Evolutionary conservation across 2,888 invertebrate species (phyloP), one percentile per base, ranked within the genome.

Genomic region (Timema podura): DNA sequence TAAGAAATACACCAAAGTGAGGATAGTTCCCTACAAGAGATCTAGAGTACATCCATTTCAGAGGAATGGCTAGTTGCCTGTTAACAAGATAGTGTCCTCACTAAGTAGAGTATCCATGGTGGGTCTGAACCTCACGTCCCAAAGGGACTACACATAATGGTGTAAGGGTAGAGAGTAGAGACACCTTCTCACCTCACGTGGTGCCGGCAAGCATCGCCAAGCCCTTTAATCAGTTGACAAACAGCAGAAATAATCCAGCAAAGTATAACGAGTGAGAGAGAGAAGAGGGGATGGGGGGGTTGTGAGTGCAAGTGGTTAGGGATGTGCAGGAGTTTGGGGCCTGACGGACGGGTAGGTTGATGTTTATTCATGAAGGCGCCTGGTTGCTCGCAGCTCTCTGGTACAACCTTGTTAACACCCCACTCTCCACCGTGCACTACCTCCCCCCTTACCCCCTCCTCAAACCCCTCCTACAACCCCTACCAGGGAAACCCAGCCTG

Each of bases 181-280:
- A 30, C 30, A 30, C 30, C 30, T 30, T 30, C 30, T 30, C 30
- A 30, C 30, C 30, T 30, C 30, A 30, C 30, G 30, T 30, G 30
- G 30, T 30, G 30, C 30, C 30, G 30, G 30, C 30, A 30, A 30
- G 30, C 30, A 30, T 30, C 69, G 65, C 57, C 59, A 65, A 65
- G 65, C 57, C 64, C 69, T 69, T 69, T 69, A 69, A 69, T 69
- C 69, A 69, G 69, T 69, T 69, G 69, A 69, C 69, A 69, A 69
- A 69, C 69, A 69, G 65, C 69, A 69, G 69, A 69, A 69, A 69
- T 69, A 69, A 69, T 65, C 69, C 69, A 69, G 69, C 65, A 69
- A 51, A 51, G 66, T 49, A 61, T 61, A 61, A 61, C 61, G 61
- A 61, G 61, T 13, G 61, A 61, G 61, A 57, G 57, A 57, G 57